phyloP scores from a whole-genome alignment of 2,797 vertebrate genomes.

The Menidia menidia region DNA sequence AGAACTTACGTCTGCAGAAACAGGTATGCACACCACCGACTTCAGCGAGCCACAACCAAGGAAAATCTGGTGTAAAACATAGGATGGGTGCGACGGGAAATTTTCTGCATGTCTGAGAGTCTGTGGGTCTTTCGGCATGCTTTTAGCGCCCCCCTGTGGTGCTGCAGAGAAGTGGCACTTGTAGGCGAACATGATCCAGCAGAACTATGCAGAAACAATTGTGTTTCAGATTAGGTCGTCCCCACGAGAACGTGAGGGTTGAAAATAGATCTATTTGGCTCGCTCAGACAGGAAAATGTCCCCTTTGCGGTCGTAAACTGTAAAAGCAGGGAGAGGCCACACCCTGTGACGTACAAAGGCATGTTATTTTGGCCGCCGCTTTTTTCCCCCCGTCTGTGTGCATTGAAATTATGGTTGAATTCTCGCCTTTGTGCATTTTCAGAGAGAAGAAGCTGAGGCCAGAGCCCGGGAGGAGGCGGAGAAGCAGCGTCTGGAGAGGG shows the following conservation, averaged over 20 bases:
- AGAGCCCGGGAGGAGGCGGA: constrained; percentile 91
- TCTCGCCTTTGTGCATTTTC: constrained; percentile 61
- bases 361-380: constrained; percentile 56
- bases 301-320: constrained; percentile 62
- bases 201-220: constrained; percentile 37
- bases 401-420: constrained; percentile 51
- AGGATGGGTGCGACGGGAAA: too few relatives aligned
- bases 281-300: constrained; percentile 51
- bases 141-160: constrained; percentile 70
- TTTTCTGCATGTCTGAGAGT: too few relatives aligned
- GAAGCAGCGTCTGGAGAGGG: constrained; percentile 92
- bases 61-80: too few relatives aligned
- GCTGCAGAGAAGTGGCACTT: constrained; percentile 5
- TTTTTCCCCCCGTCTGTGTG: constrained; percentile 31
- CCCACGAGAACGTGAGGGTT: constrained; percentile 27
- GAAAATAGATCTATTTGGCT: constrained; percentile 60
- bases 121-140: too few relatives aligned
- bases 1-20: constrained; percentile 91
- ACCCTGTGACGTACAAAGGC: constrained; percentile 49
- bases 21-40: constrained; percentile 80
- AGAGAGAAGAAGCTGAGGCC: constrained; percentile 94
- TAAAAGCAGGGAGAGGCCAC: constrained; percentile 62
- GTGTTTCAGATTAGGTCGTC: constrained; percentile 33
- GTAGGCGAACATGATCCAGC: constrained; percentile 24
- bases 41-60: too few relatives aligned